Base-by-base conservation (phyloP, 1,140 invertebrate species). In the Limonius californicus region DNA sequence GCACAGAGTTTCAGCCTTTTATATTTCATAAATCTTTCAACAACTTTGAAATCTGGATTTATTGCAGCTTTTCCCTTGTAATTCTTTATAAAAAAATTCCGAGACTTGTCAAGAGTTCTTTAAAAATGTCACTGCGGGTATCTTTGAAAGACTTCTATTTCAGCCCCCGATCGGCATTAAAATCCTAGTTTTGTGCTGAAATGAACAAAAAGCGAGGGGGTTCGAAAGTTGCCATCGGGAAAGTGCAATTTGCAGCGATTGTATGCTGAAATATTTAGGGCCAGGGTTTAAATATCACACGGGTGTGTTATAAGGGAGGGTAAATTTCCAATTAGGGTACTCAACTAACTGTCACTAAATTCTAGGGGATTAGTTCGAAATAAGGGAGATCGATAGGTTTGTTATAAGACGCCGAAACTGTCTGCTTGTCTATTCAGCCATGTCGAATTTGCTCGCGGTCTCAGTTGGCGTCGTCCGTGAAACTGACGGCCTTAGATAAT, bases 291-390 rank as follows among this genome's bases (percentile, higher is more conserved):
- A 63, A 63, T 58, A 59, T 63, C 61, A 55, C 59, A 19, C 55
- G 27, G 50, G n/a, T n/a, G n/a, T n/a, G n/a, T n/a, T n/a, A 43
- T 15, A 23, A 20, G 20, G 45, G 56, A 59, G 62, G 62, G 62
- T 63, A 59, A 54, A 54, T 63, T 63, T 63, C 55, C 62, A 63
- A 63, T 63, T 63, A 63, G 62, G 62, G 57, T 59, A 63, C 57
- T 63, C 62, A 59, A 53, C 54, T 57, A 63, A 63, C 62, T 63
- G 62, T 63, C 62, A 63, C 61, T 55, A 55, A 55, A 16, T 55
- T 55, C 35, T 55, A 23, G 21, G 54, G 61, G 62, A 63, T 63
- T 63, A 63, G 47, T 35, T 50, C 19, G 14, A 8, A 19, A 50
- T 50, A 50, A 50, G 45, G 8, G 53, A 59, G 62, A 63, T 63